phyloP scores from a whole-genome alignment of 2,888 invertebrate genomes.

The Electrophaes corylata region DNA sequence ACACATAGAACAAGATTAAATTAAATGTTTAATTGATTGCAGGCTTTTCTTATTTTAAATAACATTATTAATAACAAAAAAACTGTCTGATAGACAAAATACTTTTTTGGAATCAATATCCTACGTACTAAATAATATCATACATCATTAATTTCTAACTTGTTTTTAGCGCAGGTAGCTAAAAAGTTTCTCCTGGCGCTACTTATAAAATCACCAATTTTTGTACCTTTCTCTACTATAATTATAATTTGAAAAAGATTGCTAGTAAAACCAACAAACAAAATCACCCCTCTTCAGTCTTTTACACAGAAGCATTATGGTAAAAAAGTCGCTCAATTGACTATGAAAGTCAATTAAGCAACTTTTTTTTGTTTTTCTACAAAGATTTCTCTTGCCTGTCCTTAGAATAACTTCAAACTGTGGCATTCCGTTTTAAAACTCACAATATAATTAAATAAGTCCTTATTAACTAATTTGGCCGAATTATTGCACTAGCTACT shows the following conservation, averaged over 20 bases:
- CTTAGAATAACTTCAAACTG: slow-evolving; percentile 53
- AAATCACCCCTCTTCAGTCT: too few relatives aligned
- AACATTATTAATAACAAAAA: slow-evolving; percentile 19
- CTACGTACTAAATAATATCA: neutral
- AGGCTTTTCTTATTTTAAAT: slow-evolving; percentile 16
- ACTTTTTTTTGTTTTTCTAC: too few relatives aligned
- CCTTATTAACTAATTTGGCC: slow-evolving; percentile 62
- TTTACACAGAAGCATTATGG: too few relatives aligned
- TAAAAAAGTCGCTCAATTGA: too few relatives aligned
- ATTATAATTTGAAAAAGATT: too few relatives aligned
- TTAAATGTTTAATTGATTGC: neutral
- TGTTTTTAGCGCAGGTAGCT: neutral
- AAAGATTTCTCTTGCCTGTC: slow-evolving; percentile 15
- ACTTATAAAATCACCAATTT: neutral
- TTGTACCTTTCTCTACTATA: too few relatives aligned
- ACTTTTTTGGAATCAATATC: neutral
- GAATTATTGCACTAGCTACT: slow-evolving; percentile 65
- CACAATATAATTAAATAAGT: slow-evolving; percentile 19
- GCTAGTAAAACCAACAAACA: too few relatives aligned
- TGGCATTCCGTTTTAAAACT: slow-evolving; percentile 44
- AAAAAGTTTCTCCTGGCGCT: neutral
- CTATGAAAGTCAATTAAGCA: neutral
- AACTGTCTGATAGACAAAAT: neutral
- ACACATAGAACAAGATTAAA: neutral
- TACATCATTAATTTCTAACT: neutral